Conservation (phyloP, 2,888 invertebrate genomes). For the Habroteleia sp. region DNA sequence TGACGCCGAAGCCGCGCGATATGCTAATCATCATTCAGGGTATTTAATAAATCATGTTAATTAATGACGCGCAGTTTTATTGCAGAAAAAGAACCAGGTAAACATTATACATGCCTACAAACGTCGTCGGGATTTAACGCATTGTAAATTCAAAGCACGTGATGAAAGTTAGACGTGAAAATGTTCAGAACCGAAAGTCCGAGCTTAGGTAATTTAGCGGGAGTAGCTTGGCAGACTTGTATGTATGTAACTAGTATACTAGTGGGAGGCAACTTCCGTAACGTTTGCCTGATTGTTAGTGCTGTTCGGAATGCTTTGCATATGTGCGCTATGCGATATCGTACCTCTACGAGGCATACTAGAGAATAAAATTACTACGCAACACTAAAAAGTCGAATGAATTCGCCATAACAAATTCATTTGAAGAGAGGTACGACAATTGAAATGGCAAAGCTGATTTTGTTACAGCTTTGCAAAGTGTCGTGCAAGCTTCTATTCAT, state of each 20-base stretch:
- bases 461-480: constrained; percentile 41
- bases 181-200: constrained; percentile 59
- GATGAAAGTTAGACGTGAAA: constrained; percentile 60
- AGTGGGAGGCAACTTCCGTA: constrained; percentile 61
- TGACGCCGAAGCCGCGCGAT: not conserved
- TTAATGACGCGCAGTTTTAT: too few relatives aligned
- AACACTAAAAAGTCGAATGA: constrained; percentile 47
- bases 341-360: constrained; percentile 38
- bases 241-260: constrained; percentile 32
- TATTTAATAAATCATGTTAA: too few relatives aligned
- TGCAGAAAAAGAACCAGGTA: too few relatives aligned
- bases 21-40: not conserved
- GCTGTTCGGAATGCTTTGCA: constrained; percentile 62
- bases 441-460: constrained; percentile 14
- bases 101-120: constrained; percentile 32
- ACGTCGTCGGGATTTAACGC: constrained; percentile 42
- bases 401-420: constrained; percentile 45
- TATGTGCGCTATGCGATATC: constrained; percentile 37
- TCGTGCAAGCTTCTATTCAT: constrained; percentile 2
- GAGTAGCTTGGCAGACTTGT: constrained; percentile 25
- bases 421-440: constrained; percentile 14
- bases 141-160: constrained; percentile 64
- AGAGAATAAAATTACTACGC: constrained; percentile 40
- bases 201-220: constrained; percentile 64
- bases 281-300: constrained; percentile 61